Conservation (phyloP, 30 jellyfish, hydroid and myxozoan genomes). For the Turritopsis dohrnii region DNA sequence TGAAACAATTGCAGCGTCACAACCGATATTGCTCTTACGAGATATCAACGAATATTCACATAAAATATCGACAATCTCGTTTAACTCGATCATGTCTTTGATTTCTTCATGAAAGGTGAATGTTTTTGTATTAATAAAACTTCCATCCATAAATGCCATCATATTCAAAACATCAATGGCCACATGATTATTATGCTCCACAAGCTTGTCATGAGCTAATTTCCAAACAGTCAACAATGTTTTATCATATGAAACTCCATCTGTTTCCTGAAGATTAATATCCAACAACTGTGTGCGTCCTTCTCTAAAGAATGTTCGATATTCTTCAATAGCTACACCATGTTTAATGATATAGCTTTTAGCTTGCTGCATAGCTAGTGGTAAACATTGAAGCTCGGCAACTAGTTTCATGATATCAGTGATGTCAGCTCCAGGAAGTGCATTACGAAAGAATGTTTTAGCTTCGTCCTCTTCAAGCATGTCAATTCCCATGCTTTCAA, state of each 20-base stretch:
- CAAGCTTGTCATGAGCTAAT: conserved; percentile 40
- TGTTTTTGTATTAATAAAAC: neutral
- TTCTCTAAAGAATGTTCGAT: conserved; percentile 24
- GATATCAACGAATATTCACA: conserved; percentile 6
- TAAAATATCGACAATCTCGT: neutral
- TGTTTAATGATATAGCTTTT: conserved; percentile 40
- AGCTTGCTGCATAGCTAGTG: conserved; percentile 61
- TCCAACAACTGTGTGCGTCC: conserved; percentile 27
- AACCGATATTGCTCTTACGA: neutral
- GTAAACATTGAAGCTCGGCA: conserved; percentile 40
- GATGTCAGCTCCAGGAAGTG: neutral
- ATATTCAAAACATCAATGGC: conserved; percentile 12
- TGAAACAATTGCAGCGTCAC: neutral
- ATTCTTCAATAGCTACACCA: neutral
- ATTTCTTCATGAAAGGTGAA: neutral
- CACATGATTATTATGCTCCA: conserved; percentile 3
- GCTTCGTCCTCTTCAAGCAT: conserved; percentile 35
- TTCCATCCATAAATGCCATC: conserved; percentile 9
- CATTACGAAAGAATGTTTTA: conserved; percentile 5
- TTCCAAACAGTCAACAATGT: conserved; percentile 48
- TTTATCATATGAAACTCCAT: conserved; percentile 21
- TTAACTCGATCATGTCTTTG: neutral
- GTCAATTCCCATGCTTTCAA: conserved; percentile 16
- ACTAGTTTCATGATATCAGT: conserved; percentile 33
- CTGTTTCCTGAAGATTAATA: conserved; percentile 7